Evolutionary conservation across 2,888 invertebrate species (phyloP), one percentile per base, ranked within the genome.

Genomic region (Catocala nupta): DNA sequence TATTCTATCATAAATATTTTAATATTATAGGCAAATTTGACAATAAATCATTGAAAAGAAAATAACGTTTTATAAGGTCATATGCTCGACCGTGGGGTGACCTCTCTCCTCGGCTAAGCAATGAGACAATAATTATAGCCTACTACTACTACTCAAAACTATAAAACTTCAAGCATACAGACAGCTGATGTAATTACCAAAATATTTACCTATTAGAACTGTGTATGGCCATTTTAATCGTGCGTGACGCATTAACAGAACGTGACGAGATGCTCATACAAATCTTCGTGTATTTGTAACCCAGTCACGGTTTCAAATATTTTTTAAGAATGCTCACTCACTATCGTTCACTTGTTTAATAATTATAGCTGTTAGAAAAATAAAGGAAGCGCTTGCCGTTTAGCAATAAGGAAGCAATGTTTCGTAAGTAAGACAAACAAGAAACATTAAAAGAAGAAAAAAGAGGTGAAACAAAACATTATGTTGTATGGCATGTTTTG

Each of bases 231-330:
- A 62, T 13, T 33, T 55, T 63, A 65, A 72, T 69, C 70, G 64
- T 63, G 77, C 70, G 61, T 66, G 67, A 68, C 59, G 52, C 34
- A 48, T 54, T 59, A 59, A 49, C 11, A 47, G 66, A 36, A 65
- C 77, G 76, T 77, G 76, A 72, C 59, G 63, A 62, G 67, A 64
- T 25, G 55, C 65, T 65, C 25, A 52, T 63, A 70, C 70, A 69
- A 52, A 54, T 55, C 52, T 58, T 67, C 48, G n/a, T 54, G 53
- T 64, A 55, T 57, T 59, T 13, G 9, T 53, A 59, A 52, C 39
- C 34, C 39, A 53, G 68, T 65, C 70, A 72, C 72, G 77, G 64
- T 50, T 57, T 45, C 63, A 58, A 55, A 56, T 50, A 59, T 51
- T 62, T 67, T 63, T 63, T 54, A 53, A 33, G 34, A 52, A 51